A percentile compares a stretch with the other conserved stretches of the same genome.
Conservation (phyloP, 2,797 vertebrate species). For the Helicolenus hilgendorfi region DNA sequence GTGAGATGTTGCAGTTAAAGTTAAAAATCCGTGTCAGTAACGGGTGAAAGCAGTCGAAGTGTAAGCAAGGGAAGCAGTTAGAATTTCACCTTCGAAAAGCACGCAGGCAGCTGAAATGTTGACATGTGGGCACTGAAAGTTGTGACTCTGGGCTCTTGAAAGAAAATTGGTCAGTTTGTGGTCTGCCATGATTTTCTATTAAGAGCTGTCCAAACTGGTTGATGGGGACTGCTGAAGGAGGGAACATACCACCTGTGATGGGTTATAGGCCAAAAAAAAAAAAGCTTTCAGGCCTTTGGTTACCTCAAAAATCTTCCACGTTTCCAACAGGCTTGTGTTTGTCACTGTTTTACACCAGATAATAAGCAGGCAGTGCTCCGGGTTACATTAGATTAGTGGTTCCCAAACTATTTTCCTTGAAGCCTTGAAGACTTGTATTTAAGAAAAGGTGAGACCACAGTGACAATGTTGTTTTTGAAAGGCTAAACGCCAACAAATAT, state of each 20-base stretch:
- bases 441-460: too few relatives aligned
- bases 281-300: not conserved
- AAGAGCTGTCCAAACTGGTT: not conserved
- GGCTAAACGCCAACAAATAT: too few relatives aligned
- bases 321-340: not conserved
- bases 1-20: not conserved
- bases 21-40: not conserved
- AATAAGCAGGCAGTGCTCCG: not conserved
- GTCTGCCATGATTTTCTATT: not conserved
- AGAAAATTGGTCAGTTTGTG: conserved; percentile 1
- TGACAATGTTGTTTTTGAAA: too few relatives aligned
- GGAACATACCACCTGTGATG: not conserved
- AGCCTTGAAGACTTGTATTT: too few relatives aligned
- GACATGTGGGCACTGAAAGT: not conserved
- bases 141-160: not conserved
- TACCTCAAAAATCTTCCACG: not conserved
- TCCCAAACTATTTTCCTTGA: too few relatives aligned
- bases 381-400: not conserved
- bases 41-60: not conserved
- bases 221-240: not conserved
- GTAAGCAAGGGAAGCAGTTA: not conserved
- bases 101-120: not conserved
- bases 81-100: not conserved
- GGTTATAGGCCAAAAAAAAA: not conserved
- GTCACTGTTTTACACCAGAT: not conserved